Percentiles rank a stretch among this genome's conserved stretches.
phyloP scores from a whole-genome alignment of 1,140 invertebrate species.

The Andrena cerasifolii region DNA sequence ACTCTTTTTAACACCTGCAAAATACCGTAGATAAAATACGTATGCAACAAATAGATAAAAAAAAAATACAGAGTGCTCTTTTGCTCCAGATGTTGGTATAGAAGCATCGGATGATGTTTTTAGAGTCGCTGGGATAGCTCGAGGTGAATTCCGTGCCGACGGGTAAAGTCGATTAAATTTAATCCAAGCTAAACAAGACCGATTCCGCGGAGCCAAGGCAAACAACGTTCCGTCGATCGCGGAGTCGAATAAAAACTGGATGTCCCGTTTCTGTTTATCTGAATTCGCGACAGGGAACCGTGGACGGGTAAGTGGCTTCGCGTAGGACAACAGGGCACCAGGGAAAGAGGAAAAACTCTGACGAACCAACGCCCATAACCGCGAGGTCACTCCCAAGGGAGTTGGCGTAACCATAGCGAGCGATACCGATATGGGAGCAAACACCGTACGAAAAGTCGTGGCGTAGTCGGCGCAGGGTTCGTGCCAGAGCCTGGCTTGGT shows the following conservation, averaged over 20 bases:
- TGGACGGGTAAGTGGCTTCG: slow-evolving; percentile 4
- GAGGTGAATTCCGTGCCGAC: neutral
- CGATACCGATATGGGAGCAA: slow-evolving; percentile 29
- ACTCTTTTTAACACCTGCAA: too few relatives aligned
- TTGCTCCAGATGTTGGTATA: too few relatives aligned
- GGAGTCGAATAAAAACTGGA: slow-evolving; percentile 9
- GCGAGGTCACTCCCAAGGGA: slow-evolving; percentile 50
- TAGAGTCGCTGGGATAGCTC: neutral
- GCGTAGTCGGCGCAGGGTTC: slow-evolving; percentile 9
- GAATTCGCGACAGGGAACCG: neutral
- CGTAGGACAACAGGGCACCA: neutral
- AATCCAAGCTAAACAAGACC: slow-evolving; percentile 11
- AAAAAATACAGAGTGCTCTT: neutral
- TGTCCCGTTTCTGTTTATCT: slow-evolving; percentile 5
- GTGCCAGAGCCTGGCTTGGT: neutral
- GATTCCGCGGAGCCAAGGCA: neutral
- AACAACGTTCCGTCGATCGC: slow-evolving; percentile 4
- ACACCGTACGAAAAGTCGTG: slow-evolving; percentile 49
- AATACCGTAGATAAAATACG: too few relatives aligned
- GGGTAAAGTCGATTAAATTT: slow-evolving; percentile 29
- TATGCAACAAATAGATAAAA: too few relatives aligned
- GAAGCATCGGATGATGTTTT: neutral
- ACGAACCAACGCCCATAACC: slow-evolving; percentile 44
- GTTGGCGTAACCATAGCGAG: neutral
- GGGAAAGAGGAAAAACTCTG: slow-evolving; percentile 41